phyloP scores from a whole-genome alignment of 2,888 invertebrate genomes.

The Drosophila planitibia region DNA sequence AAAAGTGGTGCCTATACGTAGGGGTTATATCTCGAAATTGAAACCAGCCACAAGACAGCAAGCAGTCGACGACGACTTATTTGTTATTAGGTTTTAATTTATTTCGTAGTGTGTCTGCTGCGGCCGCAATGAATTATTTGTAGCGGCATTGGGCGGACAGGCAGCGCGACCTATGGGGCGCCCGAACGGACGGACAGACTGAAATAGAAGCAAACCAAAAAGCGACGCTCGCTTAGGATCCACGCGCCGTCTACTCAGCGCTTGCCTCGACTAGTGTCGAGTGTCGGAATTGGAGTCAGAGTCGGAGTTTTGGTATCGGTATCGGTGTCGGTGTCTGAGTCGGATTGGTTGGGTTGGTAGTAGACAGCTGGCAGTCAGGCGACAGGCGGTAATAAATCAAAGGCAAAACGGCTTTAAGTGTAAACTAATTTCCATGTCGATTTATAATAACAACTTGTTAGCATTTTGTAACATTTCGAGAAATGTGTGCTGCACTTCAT shows the following conservation, averaged over 20 bases:
- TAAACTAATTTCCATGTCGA: constrained; percentile 84
- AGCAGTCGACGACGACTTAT: constrained; percentile 69
- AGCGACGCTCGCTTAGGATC: constrained; percentile 64
- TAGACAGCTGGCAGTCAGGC: constrained; percentile 79
- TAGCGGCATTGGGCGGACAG: constrained; percentile 77
- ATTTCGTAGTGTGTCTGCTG: constrained; percentile 73
- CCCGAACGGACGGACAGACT: constrained; percentile 36
- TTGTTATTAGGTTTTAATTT: constrained; percentile 83
- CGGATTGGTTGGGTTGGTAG: constrained; percentile 54
- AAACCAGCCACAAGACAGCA: constrained; percentile 26
- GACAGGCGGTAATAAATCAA: constrained; percentile 82
- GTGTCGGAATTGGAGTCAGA: constrained; percentile 48
- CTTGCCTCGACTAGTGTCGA: constrained; percentile 47
- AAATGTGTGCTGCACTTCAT: constrained; percentile 66
- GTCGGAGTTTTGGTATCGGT: constrained; percentile 31
- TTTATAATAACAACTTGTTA: constrained; percentile 83
- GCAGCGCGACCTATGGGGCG: constrained; percentile 60
- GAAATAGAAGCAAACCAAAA: constrained; percentile 46
- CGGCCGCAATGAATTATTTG: constrained; percentile 78
- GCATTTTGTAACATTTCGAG: constrained; percentile 70
- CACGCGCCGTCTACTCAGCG: constrained; percentile 64
- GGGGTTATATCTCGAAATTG: constrained; percentile 38
- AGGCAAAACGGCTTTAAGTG: constrained; percentile 82
- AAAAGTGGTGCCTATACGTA: constrained; percentile 51
- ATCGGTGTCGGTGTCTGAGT: constrained; percentile 18